These are phyloP conservation scores for Cirrhinus mrigala DNA, from an alignment of 2,797 vertebrate species.

Conservation along the genomic window DNA sequence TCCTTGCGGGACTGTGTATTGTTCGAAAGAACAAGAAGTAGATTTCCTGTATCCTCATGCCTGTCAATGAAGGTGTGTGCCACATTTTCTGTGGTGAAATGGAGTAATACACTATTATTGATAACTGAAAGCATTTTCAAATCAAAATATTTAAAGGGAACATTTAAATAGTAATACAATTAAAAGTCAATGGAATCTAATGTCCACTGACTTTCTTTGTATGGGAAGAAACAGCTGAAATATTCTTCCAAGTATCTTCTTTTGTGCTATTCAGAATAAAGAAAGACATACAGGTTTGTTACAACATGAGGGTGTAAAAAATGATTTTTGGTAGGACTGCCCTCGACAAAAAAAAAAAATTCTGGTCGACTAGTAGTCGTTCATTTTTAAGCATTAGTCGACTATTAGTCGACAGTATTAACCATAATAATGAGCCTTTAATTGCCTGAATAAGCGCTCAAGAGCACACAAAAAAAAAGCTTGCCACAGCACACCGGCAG, in stretches of 20 bases:
- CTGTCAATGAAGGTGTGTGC: background rate
- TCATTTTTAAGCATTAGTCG: too few relatives aligned
- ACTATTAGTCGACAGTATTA: too few relatives aligned
- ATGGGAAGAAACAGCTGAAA: background rate
- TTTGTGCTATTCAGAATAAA: background rate
- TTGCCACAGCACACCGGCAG: too few relatives aligned
- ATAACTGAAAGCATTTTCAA: background rate
- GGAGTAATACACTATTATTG: background rate
- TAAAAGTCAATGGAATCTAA: background rate
- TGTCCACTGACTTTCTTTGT: background rate
- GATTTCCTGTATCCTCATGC: background rate
- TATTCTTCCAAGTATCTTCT: background rate
- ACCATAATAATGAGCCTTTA: too few relatives aligned
- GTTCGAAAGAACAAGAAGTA: conserved; percentile 6
- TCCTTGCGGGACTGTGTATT: conserved; percentile 2
- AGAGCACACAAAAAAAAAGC: too few relatives aligned
- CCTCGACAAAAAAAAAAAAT: background rate
- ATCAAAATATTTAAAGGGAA: background rate
- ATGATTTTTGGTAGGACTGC: too few relatives aligned
- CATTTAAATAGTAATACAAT: background rate
- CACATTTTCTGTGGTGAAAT: background rate
- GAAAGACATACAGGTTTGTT: background rate
- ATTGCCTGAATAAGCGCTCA: too few relatives aligned
- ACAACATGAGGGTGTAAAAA: background rate
- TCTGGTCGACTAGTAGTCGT: background rate